Evolutionary conservation across 1,140 invertebrate species (phyloP).

Genomic region (Tetramorium simillimum): DNA sequence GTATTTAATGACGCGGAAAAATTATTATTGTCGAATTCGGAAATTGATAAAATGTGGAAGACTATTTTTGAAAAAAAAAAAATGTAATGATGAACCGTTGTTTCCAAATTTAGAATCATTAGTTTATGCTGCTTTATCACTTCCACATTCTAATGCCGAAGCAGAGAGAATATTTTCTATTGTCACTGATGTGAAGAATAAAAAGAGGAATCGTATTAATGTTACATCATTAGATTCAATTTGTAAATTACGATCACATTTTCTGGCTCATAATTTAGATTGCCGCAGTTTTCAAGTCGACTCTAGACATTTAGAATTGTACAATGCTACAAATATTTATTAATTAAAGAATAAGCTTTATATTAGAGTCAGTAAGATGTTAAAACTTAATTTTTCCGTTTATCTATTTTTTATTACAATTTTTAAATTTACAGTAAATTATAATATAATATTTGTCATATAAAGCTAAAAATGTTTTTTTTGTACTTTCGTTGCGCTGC

Average conservation of each 20-base stretch:
- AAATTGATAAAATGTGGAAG: not conserved
- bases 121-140: not conserved
- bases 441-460: no score
- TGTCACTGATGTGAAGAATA: not conserved
- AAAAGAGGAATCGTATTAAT: not conserved
- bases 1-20: not conserved
- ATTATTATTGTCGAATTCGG: not conserved
- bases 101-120: constrained; percentile 4
- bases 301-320: not conserved
- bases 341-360: not conserved
- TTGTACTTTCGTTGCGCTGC: no score
- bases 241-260: not conserved
- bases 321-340: not conserved
- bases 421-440: no score
- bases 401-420: no score
- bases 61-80: not conserved
- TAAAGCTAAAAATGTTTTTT: no score
- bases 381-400: no score
- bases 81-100: not conserved
- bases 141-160: constrained; percentile 7
- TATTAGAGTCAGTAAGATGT: no score
- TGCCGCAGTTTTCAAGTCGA: not conserved
- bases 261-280: not conserved
- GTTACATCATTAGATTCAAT: not conserved
- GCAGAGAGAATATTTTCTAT: not conserved